phyloP scores from a whole-genome alignment of 2,888 invertebrate species.

The Lochmaea crataegi region DNA sequence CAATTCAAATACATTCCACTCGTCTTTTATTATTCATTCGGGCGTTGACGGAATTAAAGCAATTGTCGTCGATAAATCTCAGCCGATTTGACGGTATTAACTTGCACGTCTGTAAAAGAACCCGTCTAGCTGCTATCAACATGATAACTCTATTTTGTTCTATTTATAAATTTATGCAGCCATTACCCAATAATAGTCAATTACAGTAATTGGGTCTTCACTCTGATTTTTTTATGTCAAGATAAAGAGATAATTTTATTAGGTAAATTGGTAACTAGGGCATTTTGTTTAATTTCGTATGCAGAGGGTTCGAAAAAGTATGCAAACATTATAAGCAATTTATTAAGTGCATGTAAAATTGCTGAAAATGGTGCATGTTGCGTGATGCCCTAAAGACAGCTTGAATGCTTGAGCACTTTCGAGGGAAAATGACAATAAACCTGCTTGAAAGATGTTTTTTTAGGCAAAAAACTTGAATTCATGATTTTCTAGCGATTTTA shows the following conservation, averaged over 20 bases:
- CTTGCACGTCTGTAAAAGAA: slow-evolving; percentile 15
- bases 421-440: too few species aligned
- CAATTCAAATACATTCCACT: background rate
- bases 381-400: too few species aligned
- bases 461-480: too few species aligned
- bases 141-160: slow-evolving; percentile 38
- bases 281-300: background rate
- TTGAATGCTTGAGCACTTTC: too few species aligned
- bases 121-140: slow-evolving; percentile 29
- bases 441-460: too few species aligned
- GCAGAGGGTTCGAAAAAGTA: background rate
- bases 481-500: too few species aligned
- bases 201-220: slow-evolving; percentile 24
- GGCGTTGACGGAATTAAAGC: slow-evolving; percentile 18
- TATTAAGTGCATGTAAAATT: too few species aligned
- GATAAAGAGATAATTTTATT: slow-evolving; percentile 12
- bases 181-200: slow-evolving; percentile 28
- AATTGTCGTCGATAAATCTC: slow-evolving; percentile 39
- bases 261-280: slow-evolving; percentile 1
- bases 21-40: background rate
- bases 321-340: background rate
- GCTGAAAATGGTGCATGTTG: too few species aligned
- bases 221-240: slow-evolving; percentile 1
- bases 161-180: slow-evolving; percentile 40
- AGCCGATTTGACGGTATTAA: slow-evolving; percentile 34